Base-by-base conservation (phyloP, 2,888 invertebrate species). In the Melipona bicolor region DNA sequence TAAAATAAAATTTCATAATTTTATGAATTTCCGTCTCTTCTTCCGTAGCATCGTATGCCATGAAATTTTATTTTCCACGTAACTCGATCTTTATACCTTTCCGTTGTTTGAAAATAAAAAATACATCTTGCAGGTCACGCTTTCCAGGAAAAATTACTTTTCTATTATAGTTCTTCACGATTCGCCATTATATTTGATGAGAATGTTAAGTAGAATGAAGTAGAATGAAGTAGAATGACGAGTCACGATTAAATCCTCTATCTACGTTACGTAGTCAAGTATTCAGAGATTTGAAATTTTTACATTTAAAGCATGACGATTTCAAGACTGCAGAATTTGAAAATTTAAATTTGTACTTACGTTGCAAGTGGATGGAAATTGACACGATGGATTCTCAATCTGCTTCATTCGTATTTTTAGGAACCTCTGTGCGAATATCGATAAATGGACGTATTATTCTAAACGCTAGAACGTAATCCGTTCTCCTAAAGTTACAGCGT, bases 381-480 rank as follows among this genome's bases (percentile, higher is more conserved):
- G 19, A 17, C 27, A 15, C 19, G 5, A 19, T 52, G 15, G 17
- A 69, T 36, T 50, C 54, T 69, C n/a, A 21, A 17, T 79, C 15
- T 64, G 21, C 19, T 50, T 64, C n/a, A 4, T 0, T 17, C 32
- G 32, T 61, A 71, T 36, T 81, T 69, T 52, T 64, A 61, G 52
- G 68, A 72, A 83, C 83, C 82, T 81, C 62, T 36, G 81, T 81
- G 78, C 81, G 84, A 85, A 81, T 78, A 78, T 85, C 81, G 77
- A 84, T 79, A 79, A 59, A 69, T 78, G 83, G 75, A 84, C 74
- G 73, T 73, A n/a, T 43, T 52, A 13, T 17, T 49, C 3, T 61
- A 61, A 61, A 61, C 24, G 17, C 17, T 61, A 27, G 24, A 27
- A 19, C 24, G 24, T 61, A 27, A 27, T 61, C 9, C 27, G n/a